Conservation (phyloP, 2,888 invertebrate species). For the Physocephala rufipes region DNA sequence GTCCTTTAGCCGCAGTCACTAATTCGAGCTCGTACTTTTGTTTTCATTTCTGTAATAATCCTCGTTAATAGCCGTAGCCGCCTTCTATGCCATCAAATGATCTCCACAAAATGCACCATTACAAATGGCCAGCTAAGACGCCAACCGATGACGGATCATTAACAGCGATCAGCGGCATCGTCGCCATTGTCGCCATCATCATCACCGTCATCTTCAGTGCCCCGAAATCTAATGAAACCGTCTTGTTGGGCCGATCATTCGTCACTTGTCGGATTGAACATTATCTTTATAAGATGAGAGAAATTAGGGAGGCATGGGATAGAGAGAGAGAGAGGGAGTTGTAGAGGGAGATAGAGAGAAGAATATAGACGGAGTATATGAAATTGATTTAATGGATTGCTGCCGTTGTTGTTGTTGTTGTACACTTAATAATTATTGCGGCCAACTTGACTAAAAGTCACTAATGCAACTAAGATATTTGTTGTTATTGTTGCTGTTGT, state of each 20-base stretch:
- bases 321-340: no score
- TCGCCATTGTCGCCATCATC: not conserved
- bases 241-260: constrained; percentile 14
- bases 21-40: not conserved
- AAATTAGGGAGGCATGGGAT: no score
- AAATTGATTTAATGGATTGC: no score
- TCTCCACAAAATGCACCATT: constrained; percentile 4
- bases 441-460: constrained; percentile 8
- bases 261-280: constrained; percentile 18
- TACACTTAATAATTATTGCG: no score
- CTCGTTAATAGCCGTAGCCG: constrained; percentile 20
- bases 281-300: no score
- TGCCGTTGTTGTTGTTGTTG: no score
- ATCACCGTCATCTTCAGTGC: not conserved
- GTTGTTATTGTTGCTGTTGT: not conserved
- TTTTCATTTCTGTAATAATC: not conserved
- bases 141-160: constrained; percentile 9
- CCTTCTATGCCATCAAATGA: constrained; percentile 8
- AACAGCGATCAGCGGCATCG: not conserved
- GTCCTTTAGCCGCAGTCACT: not conserved
- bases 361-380: no score
- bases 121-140: not conserved
- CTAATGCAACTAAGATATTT: constrained; percentile 1
- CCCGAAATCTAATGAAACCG: not conserved
- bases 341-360: no score